Evolutionary conservation across 92 coral and sea anemone species (phyloP), one percentile per base, ranked within the genome.

Genomic region (Muricea muricata): DNA sequence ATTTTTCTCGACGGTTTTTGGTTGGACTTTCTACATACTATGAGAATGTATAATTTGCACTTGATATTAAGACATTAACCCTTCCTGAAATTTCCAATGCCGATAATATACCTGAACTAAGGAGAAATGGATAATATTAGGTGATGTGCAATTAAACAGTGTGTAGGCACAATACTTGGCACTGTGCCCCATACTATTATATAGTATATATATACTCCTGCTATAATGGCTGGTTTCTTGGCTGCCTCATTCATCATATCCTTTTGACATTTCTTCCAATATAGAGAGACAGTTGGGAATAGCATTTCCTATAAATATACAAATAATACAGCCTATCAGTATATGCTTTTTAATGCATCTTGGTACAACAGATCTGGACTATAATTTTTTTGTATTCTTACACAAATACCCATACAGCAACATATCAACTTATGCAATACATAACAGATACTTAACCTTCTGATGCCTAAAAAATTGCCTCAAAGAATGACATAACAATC

Each of bases 141-240:
- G 70, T 2, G 37, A 4, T 61, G 13, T n/a, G n/a, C n/a, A n/a
- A n/a, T n/a, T n/a, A n/a, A n/a, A n/a, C n/a, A n/a, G n/a, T n/a
- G n/a, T n/a, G n/a, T n/a, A n/a, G n/a, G n/a, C n/a, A n/a, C n/a
- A n/a, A n/a, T n/a, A n/a, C n/a, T n/a, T n/a, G n/a, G 70, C 70
- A 61, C 70, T 61, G 75, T 68, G 75, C 42, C 75, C 75, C 75
- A 68, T 68, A 13, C 42, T 29, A 35, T 68, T 47, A n/a, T n/a
- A n/a, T n/a, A n/a, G 29, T 68, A 47, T 25, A 42, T 68, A 11
- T 47, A 42, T 14, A 30, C 75, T 68, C 75, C 75, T 6, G 75
- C 75, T 29, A 68, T 14, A n/a, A 68, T 25, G 13, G 24, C 8
- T 29, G 75, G 75, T 68, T 68, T 37, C 25, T 72, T 39, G 29